Evolutionary conservation across 37 sponge, comb jelly and placozoan genomes (phyloP), one percentile per base, ranked within the genome.

Genomic region (Halichondria panicea): DNA sequence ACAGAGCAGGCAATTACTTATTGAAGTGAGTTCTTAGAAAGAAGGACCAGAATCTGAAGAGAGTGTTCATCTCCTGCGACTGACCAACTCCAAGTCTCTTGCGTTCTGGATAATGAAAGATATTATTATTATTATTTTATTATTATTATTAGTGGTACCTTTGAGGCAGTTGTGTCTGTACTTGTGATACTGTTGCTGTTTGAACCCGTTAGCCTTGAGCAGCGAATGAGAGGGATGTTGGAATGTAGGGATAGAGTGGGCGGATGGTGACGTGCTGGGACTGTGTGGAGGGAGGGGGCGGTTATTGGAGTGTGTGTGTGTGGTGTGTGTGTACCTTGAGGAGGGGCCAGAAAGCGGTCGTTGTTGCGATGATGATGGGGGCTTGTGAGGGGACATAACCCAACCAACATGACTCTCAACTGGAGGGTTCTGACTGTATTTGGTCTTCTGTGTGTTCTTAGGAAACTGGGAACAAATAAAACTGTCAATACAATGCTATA

Each of bases 31-130:
- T 83, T 55, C 99, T 79, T 7, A 99, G 81, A 71, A 99, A 99
- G 86, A 99, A 99, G 7, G 99, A 99, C 99, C 99, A 99, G 64
- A 99, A 99, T 0, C 99, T 72, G 74, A 89, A 99, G 18, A 99
- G 82, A 7, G 99, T 99, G 74, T 96, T 99, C 99, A 99, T 99
- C 48, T 96, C 97, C 67, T 87, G 95, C 2, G 94, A 94, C 79
- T 91, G 74, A 42, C 97, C 97, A 38, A 82, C 56, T 13, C 99
- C 99, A 40, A 78, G 70, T 38, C 73, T 77, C 74, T 77, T 80
- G 6, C 96, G 86, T 27, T 98, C 99, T 98, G 79, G 11, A 76
- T 28, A 31, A 38, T 38, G 75, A 24, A 11, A 59, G 7, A 59
- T 24, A 8, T 59, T 24, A n/a, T 8, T 8, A 8, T 8, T 24